Conservation (phyloP, 2,113 vertebrate species). For the Anseranas semipalmata region DNA sequence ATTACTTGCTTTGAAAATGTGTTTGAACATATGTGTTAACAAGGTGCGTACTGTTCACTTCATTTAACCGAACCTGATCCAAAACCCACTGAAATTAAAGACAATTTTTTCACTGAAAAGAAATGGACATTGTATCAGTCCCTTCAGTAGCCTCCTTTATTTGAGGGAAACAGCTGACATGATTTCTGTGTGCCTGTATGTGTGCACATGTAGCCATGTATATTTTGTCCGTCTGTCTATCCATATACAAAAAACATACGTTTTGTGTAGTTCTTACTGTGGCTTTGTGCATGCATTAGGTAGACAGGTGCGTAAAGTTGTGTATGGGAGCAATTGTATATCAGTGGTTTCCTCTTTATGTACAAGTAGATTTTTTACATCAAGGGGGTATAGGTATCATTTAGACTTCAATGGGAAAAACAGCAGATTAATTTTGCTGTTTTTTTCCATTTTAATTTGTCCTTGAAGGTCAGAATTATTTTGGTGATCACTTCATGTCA, state of each 20-base stretch:
- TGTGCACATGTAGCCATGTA: rapidly evolving
- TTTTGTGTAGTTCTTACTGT: background rate
- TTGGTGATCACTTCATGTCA: conserved; percentile 44
- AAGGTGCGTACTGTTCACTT: background rate
- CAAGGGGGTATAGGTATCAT: background rate
- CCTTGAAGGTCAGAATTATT: conserved; percentile 39
- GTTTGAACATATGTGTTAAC: background rate
- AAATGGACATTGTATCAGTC: background rate
- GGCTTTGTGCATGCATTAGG: background rate
- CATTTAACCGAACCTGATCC: background rate
- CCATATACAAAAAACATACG: rapidly evolving
- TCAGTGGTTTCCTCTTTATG: background rate
- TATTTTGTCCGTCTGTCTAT: background rate
- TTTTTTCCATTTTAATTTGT: conserved; percentile 24
- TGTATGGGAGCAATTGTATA: background rate
- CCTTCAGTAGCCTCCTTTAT: background rate
- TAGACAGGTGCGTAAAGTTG: background rate
- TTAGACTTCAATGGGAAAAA: background rate
- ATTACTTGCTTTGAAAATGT: background rate
- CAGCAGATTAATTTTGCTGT: background rate
- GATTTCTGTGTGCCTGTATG: background rate
- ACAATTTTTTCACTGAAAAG: background rate
- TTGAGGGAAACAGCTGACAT: background rate
- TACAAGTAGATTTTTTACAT: background rate
- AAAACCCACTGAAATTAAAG: background rate